Evolutionary conservation across 2,888 invertebrate species (phyloP), one percentile per base, ranked within the genome.

Genomic region (Caprella mutica): DNA sequence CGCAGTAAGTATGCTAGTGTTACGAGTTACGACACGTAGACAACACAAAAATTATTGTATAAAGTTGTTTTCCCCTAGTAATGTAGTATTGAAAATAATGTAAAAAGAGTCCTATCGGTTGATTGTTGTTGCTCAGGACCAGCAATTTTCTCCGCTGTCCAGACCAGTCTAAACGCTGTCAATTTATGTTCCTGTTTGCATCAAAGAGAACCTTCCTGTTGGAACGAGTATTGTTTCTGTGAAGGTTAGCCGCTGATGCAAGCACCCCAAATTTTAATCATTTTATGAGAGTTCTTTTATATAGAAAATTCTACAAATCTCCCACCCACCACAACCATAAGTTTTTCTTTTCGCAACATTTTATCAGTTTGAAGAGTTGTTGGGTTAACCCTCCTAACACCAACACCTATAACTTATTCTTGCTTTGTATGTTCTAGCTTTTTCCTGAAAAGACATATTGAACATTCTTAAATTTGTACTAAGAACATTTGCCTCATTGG

Each of bases 101-200:
- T 82, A 91, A 90, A 87, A 91, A 81, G 92, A 91, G 81, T 88
- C 90, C 75, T 93, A 92, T 85, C 90, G 88, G 81, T 83, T 94
- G 83, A 89, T 88, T 81, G 93, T 94, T 77, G 90, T 87, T 82
- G 94, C 94, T 78, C 85, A 90, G 83, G 96, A 96, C 81, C 90
- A 89, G 81, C 94, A 94, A 75, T 86, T 82, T 77, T 90, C 90
- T 76, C 85, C 90, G 78, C 83, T 93, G 78, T 87, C 89, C 77
- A 84, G 92, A 79, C 86, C 88, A 76, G 94, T 93, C 79, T 93
- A 89, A 92, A 92, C 89, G 80, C 86, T 90, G 81, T 83, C 83
- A 77, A 86, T 89, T 77, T 93, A 92, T 80, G 92, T 91, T 76
- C 92, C 92, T 75, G 88, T 91, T 83, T 87, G 84, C 85, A 88